phyloP scores from a whole-genome alignment of 1,140 invertebrate genomes.

The Theocolax elegans region DNA sequence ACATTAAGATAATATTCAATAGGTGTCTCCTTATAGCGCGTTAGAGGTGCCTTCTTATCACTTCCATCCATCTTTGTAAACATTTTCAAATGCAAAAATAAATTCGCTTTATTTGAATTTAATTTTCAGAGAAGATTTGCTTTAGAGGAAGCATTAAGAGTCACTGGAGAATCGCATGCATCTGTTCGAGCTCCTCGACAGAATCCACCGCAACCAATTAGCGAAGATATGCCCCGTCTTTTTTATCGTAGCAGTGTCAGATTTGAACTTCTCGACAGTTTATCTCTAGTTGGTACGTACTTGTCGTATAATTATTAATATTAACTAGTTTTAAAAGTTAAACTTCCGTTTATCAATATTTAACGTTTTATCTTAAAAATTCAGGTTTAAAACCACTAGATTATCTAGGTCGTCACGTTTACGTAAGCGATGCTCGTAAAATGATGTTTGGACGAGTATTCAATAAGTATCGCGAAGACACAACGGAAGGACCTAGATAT shows the following conservation, averaged over 20 bases:
- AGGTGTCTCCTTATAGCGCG: too few relatives aligned
- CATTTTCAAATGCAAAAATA: too few relatives aligned
- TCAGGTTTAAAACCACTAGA: constrained; percentile 72
- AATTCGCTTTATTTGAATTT: too few relatives aligned
- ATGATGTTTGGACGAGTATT: constrained; percentile 71
- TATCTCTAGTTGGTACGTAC: constrained; percentile 67
- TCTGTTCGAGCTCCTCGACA: constrained; percentile 45
- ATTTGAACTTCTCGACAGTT: constrained; percentile 74
- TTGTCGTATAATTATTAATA: neutral
- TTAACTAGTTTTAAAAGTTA: too few relatives aligned
- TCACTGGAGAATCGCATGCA: constrained; percentile 54
- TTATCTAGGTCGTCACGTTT: constrained; percentile 72
- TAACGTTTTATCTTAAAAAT: too few relatives aligned
- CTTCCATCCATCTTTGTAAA: too few relatives aligned
- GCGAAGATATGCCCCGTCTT: constrained; percentile 69
- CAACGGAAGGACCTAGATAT: constrained; percentile 50
- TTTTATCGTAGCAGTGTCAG: constrained; percentile 74
- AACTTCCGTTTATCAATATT: too few relatives aligned
- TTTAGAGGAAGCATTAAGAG: constrained; percentile 73
- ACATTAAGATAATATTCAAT: too few relatives aligned
- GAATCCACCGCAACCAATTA: constrained; percentile 60
- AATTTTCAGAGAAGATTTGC: constrained; percentile 68
- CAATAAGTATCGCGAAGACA: constrained; percentile 65
- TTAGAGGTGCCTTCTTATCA: too few relatives aligned
- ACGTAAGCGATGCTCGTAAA: constrained; percentile 72